Conservation (phyloP, 2,113 vertebrate species). For the Tricholaema leucomelas region DNA sequence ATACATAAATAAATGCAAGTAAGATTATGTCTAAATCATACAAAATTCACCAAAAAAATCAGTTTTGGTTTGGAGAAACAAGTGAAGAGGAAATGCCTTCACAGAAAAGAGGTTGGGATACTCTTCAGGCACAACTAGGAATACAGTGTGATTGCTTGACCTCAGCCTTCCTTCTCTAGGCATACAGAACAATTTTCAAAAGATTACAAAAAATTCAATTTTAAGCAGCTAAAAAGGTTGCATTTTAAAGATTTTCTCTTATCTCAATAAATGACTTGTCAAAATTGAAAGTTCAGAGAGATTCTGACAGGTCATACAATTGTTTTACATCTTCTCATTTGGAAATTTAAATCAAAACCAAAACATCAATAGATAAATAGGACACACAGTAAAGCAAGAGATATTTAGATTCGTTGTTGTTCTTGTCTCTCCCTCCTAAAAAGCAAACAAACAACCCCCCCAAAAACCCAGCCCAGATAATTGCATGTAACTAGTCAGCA, state of each 20-base stretch:
- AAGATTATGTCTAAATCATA: neutral
- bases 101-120: neutral
- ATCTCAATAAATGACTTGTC: neutral
- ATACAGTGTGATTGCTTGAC: neutral
- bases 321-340: constrained; percentile 51
- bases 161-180: neutral
- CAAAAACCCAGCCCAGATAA: constrained; percentile 47
- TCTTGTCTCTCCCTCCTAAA: no score
- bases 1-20: neutral
- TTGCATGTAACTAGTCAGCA: constrained; percentile 65
- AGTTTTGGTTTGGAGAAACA: neutral
- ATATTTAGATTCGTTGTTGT: constrained; percentile 13
- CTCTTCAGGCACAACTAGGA: neutral
- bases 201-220: neutral
- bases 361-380: neutral
- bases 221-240: neutral
- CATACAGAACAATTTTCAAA: neutral
- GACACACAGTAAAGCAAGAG: constrained; percentile 19
- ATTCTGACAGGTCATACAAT: constrained; percentile 48
- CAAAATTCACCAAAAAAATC: neutral
- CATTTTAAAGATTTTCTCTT: neutral
- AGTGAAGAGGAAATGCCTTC: neutral
- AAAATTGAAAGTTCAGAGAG: constrained; percentile 31
- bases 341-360: neutral
- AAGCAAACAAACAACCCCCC: neutral